Conservation (phyloP, 2,797 vertebrate species). For the Molothrus ater region DNA sequence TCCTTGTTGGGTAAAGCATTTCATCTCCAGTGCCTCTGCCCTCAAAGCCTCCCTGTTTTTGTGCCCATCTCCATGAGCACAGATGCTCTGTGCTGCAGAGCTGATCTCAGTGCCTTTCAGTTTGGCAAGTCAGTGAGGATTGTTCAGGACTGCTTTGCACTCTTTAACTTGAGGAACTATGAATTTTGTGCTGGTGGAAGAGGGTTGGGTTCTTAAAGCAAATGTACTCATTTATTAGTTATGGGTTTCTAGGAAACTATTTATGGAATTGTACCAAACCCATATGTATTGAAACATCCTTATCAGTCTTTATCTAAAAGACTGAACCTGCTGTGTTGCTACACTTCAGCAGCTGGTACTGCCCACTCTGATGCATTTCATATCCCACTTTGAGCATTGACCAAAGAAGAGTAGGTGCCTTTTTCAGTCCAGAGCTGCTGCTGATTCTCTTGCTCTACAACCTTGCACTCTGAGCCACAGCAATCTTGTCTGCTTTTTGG, state of each 20-base stretch:
- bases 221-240: background rate
- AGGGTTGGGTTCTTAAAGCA: background rate
- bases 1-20: background rate
- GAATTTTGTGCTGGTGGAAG: background rate
- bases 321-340: background rate
- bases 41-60: background rate
- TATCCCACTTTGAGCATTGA: conserved; percentile 80
- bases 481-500: conserved; percentile 86
- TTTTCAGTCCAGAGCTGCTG: conserved; percentile 86
- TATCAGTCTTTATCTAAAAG: background rate
- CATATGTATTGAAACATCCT: background rate
- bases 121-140: background rate
- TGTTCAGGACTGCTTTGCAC: background rate
- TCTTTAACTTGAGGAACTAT: background rate
- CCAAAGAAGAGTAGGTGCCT: conserved; percentile 83
- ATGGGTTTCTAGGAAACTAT: background rate
- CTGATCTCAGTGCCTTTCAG: background rate
- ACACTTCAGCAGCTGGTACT: background rate
- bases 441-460: conserved; percentile 71
- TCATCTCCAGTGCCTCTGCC: background rate
- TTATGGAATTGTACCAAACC: background rate
- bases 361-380: background rate
- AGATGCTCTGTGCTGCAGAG: background rate
- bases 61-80: background rate
- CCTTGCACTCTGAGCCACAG: conserved; percentile 80